Base-by-base conservation (phyloP, 1,140 invertebrate genomes). In the Lepidurus couesii region DNA sequence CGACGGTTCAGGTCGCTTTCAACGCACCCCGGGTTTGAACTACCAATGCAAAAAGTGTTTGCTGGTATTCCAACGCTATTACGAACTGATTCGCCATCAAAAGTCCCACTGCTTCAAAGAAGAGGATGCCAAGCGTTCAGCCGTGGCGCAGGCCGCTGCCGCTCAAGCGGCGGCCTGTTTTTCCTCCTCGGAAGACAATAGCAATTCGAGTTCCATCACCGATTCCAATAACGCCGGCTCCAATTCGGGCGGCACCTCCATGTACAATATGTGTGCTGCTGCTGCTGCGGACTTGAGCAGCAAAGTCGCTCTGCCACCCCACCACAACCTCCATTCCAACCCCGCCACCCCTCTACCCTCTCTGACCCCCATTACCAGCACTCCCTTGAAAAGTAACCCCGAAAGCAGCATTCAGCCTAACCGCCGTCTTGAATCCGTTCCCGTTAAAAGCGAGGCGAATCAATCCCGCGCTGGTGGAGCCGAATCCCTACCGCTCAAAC, bases 1-100 rank as follows among this genome's bases (percentile, higher is more conserved):
- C n/a, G 91, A 91, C 8, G 85, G 85, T 43, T 83, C 86, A 74
- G 94, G 94, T 80, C 85, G 95, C 83, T 97, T 96, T 88, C 93
- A 96, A 84, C 88, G 94, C 81, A 98, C 96, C 1, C 95, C 97
- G 6, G 96, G 96, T 65, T 88, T 98, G 5, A 99, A 99, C 83
- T 99, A 99, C 85, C 96, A 98, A 83, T 99, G 98, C 85, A 99
- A 98, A 86, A 98, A 98, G 86, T 99, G 98, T 87, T 89, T 96
- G 81, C 87, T 98, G 80, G 96, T 99, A 10, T 99, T 99, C 86
- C 97, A 99, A 86, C 88, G 97, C 79, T 99, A 99, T 84, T 99
- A 99, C 85, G 98, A 99, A 86, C 87, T 99, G 7, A 99, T 99
- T 81, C 90, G 97, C 81, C 98, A 99, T 88, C 97, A 99, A 84